Percentiles rank a stretch among this genome's conserved stretches.
These are phyloP conservation scores for Scaptomyza graminum DNA, from an alignment of 1,140 invertebrate genomes.

Conservation along the genomic window DNA sequence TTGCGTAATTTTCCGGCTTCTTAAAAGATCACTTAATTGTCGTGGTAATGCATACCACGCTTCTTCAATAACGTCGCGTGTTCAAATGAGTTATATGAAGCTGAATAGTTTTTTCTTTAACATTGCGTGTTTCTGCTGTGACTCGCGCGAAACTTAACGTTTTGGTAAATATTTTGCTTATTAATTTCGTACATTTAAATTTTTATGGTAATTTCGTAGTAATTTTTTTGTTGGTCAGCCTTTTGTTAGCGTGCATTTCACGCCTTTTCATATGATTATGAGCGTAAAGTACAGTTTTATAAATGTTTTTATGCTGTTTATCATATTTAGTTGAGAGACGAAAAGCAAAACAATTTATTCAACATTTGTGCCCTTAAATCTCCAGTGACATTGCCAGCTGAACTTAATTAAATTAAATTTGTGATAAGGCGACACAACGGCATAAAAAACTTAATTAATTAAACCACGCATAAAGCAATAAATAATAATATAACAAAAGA, in stretches of 20 bases:
- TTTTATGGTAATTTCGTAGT: conserved; percentile 44
- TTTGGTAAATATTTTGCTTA: conserved; percentile 61
- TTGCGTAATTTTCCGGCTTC: conserved; percentile 41
- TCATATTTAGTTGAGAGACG: no score
- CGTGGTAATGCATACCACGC: no score
- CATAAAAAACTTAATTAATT: conserved; percentile 35
- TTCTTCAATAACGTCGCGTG: conserved; percentile 49
- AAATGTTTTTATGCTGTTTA: no score
- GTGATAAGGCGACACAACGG: conserved; percentile 19
- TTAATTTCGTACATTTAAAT: conserved; percentile 48
- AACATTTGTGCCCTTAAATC: no score
- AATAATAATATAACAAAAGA: conserved; percentile 22
- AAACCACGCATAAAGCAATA: conserved; percentile 19
- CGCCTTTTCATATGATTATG: conserved; percentile 54
- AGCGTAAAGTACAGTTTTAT: no score
- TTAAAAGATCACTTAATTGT: no score
- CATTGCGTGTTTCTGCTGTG: conserved; percentile 21
- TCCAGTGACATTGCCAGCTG: conserved; percentile 41
- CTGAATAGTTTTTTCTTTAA: conserved; percentile 1
- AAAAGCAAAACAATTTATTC: no score
- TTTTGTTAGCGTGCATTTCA: conserved; percentile 49
- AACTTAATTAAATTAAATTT: conserved; percentile 55
- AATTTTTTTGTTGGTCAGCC: conserved; percentile 10
- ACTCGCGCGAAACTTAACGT: conserved; percentile 37
- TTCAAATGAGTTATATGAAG: conserved; percentile 32